Percentiles rank a stretch among this genome's conserved stretches.
Conservation (phyloP, 2,888 invertebrate species). For the Piscicola geometra region DNA sequence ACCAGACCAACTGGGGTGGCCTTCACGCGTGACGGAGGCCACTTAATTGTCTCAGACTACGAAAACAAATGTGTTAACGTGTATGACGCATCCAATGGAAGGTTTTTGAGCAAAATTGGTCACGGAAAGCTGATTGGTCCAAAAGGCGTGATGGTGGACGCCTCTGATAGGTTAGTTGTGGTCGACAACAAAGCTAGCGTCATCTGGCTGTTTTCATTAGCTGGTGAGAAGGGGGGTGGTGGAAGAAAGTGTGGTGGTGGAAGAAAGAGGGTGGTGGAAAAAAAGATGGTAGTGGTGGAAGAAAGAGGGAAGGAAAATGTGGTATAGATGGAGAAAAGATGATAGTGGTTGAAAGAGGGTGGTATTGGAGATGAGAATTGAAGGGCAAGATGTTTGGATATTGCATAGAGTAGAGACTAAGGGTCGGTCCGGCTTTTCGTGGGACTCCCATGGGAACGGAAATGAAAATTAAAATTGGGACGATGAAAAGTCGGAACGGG, state of each 20-base stretch:
- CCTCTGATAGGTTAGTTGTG: slow-evolving; percentile 59
- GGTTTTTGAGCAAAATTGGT: slow-evolving; percentile 58
- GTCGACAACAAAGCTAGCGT: slow-evolving; percentile 60
- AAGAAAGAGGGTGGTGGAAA: background rate
- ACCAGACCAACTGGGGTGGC: slow-evolving; percentile 60
- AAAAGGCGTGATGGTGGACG: slow-evolving; percentile 59
- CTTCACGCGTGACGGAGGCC: slow-evolving; percentile 55
- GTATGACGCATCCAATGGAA: slow-evolving; percentile 57
- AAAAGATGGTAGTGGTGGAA: background rate
- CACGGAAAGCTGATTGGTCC: slow-evolving; percentile 59
- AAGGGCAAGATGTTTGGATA: no score
- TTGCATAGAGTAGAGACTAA: no score
- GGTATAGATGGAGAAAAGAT: background rate
- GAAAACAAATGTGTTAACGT: slow-evolving; percentile 60
- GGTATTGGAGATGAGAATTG: no score
- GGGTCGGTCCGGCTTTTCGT: no score
- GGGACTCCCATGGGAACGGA: no score
- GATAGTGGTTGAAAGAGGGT: no score
- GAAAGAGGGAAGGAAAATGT: background rate
- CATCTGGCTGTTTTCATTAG: slow-evolving; percentile 53
- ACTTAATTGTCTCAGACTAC: slow-evolving; percentile 60
- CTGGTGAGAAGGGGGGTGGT: slow-evolving; percentile 41
- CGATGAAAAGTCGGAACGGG: no score
- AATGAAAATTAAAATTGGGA: no score
- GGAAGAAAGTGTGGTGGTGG: background rate